Conservation (phyloP, 2,888 invertebrate genomes). For the Dryobota labecula region DNA sequence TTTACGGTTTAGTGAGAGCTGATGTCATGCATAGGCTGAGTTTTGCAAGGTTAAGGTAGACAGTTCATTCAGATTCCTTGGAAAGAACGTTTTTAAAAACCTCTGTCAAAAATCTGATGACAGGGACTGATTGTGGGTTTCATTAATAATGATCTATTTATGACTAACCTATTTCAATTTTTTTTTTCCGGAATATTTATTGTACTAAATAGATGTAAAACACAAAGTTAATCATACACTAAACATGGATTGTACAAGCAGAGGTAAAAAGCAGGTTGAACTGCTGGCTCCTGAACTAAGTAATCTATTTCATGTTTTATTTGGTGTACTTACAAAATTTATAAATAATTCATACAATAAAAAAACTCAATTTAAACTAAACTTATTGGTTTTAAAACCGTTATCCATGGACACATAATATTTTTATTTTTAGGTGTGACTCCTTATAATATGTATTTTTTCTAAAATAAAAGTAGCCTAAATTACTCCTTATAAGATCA, state of each 20-base stretch:
- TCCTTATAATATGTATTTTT: too few species aligned
- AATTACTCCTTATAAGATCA: too few species aligned
- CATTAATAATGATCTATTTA: not conserved
- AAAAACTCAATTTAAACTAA: not conserved
- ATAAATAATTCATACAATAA: not conserved
- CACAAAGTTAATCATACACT: not conserved
- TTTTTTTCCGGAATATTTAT: not conserved
- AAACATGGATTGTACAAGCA: not conserved
- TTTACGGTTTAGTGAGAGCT: conserved; percentile 44
- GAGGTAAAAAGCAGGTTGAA: not conserved
- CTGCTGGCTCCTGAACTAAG: not conserved
- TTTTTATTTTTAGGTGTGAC: not conserved
- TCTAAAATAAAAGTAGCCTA: too few species aligned
- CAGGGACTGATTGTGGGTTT: not conserved
- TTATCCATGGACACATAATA: too few species aligned
- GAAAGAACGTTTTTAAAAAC: not conserved
- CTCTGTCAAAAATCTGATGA: not conserved
- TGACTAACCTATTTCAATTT: not conserved
- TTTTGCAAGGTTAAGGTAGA: conserved; percentile 20
- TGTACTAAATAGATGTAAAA: not conserved
- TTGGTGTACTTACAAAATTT: not conserved
- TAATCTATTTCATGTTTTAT: not conserved
- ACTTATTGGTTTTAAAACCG: not conserved
- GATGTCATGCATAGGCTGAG: conserved; percentile 33
- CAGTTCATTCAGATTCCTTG: not conserved